These are phyloP conservation scores for Simalia tracyae DNA, from an alignment of 2,797 vertebrate genomes.

Conservation along the genomic window DNA sequence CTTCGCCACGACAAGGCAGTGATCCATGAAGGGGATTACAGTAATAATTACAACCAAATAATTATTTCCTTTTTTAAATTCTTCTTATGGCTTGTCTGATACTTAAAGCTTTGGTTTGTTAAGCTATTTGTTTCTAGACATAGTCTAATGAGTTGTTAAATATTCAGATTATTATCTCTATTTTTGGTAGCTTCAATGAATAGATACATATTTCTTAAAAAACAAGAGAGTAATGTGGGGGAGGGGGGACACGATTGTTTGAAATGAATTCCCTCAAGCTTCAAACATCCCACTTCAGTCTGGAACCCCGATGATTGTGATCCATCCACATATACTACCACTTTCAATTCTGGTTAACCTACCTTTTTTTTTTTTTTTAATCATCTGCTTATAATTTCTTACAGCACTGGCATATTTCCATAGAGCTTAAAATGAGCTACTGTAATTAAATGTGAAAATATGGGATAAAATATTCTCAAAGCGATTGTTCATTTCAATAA, in stretches of 20 bases:
- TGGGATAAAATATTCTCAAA: conserved; percentile 37
- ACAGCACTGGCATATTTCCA: conserved; percentile 18
- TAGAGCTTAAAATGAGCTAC: conserved; percentile 43
- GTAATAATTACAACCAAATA: neutral
- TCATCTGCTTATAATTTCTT: conserved; percentile 14
- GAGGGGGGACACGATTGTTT: conserved; percentile 35
- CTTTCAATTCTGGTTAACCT: neutral
- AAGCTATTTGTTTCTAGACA: conserved; percentile 14
- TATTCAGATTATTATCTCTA: conserved; percentile 24
- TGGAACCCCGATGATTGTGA: conserved; percentile 11
- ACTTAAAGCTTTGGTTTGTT: conserved; percentile 22
- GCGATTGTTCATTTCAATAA: conserved; percentile 35
- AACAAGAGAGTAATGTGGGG: neutral
- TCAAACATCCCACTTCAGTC: neutral
- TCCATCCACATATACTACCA: neutral
- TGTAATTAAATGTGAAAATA: conserved; percentile 30
- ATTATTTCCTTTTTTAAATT: neutral
- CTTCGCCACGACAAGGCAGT: too few species aligned
- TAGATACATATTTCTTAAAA: conserved; percentile 52
- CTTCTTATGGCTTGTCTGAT: neutral
- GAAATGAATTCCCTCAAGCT: conserved; percentile 33
- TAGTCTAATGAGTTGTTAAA: conserved; percentile 50
- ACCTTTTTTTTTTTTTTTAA: neutral
- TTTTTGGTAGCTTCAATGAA: conserved; percentile 44
- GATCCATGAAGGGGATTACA: too few species aligned